Conservation (phyloP, 2,888 invertebrate species). For the Epinotia brunnichana region DNA sequence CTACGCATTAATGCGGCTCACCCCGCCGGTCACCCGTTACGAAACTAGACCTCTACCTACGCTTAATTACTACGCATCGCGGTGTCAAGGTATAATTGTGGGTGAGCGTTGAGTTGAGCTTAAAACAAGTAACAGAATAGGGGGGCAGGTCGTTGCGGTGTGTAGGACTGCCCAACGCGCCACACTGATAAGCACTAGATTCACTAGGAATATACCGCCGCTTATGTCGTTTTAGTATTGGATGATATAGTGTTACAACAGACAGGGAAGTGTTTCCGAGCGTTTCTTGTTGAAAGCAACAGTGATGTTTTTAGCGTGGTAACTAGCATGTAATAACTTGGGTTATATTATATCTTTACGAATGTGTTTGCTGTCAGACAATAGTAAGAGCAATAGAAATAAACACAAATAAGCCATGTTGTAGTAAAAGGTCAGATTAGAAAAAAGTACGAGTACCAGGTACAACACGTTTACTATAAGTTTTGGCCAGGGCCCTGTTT, state of each 20-base stretch:
- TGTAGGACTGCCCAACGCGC: background rate
- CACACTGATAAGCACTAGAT: background rate
- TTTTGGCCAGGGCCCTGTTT: no score
- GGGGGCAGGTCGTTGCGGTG: constrained; percentile 8
- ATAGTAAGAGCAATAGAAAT: background rate
- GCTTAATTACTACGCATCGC: no score
- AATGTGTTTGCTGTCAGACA: background rate
- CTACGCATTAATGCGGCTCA: no score
- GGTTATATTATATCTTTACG: background rate
- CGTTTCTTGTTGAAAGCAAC: background rate
- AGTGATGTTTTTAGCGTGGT: constrained; percentile 2
- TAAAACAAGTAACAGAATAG: no score
- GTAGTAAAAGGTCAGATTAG: no score
- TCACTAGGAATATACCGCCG: background rate
- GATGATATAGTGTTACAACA: background rate
- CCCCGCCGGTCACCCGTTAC: no score
- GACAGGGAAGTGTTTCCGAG: constrained; percentile 5
- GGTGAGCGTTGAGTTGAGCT: no score
- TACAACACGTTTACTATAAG: no score
- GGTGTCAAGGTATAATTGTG: no score
- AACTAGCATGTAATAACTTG: background rate
- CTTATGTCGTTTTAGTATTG: background rate
- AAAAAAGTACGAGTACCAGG: no score
- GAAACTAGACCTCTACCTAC: no score
- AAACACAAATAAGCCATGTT: no score